A percentile compares a stretch with the other conserved stretches of the same genome.
Evolutionary conservation across 2,113 vertebrate genomes (phyloP).

Genomic region (Rhabdornis inornatus): DNA sequence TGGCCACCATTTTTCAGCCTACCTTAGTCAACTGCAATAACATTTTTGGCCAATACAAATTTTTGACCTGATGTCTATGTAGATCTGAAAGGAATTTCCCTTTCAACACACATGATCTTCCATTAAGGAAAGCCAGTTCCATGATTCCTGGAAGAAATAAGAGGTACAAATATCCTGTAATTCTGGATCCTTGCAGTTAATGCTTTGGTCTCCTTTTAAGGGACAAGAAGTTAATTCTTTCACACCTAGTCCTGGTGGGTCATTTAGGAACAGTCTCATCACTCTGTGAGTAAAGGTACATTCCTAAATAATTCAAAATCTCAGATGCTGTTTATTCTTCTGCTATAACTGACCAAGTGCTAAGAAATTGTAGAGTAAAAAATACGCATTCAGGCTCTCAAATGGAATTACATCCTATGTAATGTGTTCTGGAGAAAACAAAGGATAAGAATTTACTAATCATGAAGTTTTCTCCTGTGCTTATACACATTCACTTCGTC

Average conservation of each 20-base stretch:
- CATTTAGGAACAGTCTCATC: neutral
- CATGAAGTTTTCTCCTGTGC: neutral
- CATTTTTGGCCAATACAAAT: neutral
- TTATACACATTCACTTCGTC: neutral
- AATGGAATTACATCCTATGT: neutral
- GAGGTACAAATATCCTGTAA: neutral
- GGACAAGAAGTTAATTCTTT: neutral
- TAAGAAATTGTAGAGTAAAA: slow-evolving; percentile 4
- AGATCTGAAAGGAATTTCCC: slow-evolving; percentile 28
- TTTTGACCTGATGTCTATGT: slow-evolving; percentile 7
- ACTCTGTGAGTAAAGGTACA: neutral
- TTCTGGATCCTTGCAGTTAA: neutral
- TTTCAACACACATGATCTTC: neutral
- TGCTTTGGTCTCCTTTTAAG: neutral
- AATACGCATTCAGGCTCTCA: neutral
- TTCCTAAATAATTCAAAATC: slow-evolving; percentile 15
- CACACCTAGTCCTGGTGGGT: neutral
- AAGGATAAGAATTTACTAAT: neutral
- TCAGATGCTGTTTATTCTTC: neutral
- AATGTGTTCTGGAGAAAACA: neutral
- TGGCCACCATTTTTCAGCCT: neutral
- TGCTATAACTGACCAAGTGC: neutral
- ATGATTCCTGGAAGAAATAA: slow-evolving; percentile 16
- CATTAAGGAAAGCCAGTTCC: slow-evolving; percentile 14
- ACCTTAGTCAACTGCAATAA: neutral